Percentiles rank a stretch among this genome's conserved stretches.
phyloP scores from a whole-genome alignment of 2,113 vertebrate species.

The Raja brachyura region DNA sequence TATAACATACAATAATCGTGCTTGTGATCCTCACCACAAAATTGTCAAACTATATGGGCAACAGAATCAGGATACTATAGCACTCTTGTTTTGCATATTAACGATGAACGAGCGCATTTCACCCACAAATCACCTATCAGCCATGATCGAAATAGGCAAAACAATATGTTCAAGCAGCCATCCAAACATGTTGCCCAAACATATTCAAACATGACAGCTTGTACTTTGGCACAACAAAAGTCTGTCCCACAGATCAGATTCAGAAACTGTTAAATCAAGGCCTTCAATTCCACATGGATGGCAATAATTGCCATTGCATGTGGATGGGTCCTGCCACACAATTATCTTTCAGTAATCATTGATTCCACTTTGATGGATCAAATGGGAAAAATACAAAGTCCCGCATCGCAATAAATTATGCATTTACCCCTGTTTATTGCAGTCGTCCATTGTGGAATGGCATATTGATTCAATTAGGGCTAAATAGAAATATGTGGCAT shows the following conservation, averaged over 20 bases:
- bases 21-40: neutral
- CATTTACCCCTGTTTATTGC: neutral
- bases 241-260: neutral
- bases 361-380: neutral
- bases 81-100: neutral
- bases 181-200: neutral
- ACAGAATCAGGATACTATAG: neutral
- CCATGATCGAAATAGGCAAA: neutral
- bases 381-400: neutral
- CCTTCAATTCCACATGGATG: neutral
- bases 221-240: neutral
- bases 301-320: too few relatives aligned
- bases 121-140: neutral
- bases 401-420: too few relatives aligned
- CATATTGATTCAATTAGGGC: neutral
- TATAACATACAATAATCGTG: neutral
- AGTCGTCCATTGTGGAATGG: neutral
- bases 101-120: neutral
- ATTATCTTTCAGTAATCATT: neutral
- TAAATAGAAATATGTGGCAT: neutral
- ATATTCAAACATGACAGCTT: neutral
- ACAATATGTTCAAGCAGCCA: neutral
- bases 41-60: neutral
- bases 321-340: neutral
- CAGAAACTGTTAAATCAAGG: neutral